These are phyloP conservation scores for Halcyon malimbica DNA, from an alignment of 2,113 vertebrate genomes.

Conservation along the genomic window DNA sequence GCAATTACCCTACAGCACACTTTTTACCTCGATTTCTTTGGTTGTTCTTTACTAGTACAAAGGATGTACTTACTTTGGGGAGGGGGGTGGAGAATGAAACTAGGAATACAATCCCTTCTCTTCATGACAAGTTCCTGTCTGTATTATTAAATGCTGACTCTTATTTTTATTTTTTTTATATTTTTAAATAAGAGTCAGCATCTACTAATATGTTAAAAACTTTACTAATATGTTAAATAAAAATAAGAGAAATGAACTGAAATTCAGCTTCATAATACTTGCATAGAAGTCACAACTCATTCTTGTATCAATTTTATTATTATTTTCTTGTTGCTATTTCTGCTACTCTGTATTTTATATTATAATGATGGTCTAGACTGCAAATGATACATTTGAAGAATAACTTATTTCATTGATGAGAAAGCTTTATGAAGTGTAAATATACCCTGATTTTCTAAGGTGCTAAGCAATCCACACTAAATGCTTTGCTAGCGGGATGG, in stretches of 20 bases:
- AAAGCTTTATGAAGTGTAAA: background rate
- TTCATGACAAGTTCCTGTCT: background rate
- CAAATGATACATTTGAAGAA: background rate
- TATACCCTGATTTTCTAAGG: background rate
- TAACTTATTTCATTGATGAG: background rate
- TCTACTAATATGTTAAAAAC: too few species aligned
- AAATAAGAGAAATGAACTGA: background rate
- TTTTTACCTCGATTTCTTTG: background rate
- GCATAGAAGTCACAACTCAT: background rate
- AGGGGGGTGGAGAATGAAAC: background rate
- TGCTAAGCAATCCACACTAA: background rate
- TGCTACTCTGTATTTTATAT: background rate
- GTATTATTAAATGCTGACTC: background rate
- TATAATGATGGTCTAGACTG: background rate
- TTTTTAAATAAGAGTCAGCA: too few species aligned
- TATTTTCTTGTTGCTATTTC: background rate
- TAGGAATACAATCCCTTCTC: background rate
- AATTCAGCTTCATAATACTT: background rate
- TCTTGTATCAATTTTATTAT: background rate
- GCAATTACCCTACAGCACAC: background rate
- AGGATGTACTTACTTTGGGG: background rate
- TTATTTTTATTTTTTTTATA: background rate
- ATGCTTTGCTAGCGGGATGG: background rate
- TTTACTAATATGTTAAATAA: background rate
- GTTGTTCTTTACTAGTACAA: background rate